Base-by-base conservation (phyloP, 2,797 vertebrate species). In the Protosalanx chinensis region DNA sequence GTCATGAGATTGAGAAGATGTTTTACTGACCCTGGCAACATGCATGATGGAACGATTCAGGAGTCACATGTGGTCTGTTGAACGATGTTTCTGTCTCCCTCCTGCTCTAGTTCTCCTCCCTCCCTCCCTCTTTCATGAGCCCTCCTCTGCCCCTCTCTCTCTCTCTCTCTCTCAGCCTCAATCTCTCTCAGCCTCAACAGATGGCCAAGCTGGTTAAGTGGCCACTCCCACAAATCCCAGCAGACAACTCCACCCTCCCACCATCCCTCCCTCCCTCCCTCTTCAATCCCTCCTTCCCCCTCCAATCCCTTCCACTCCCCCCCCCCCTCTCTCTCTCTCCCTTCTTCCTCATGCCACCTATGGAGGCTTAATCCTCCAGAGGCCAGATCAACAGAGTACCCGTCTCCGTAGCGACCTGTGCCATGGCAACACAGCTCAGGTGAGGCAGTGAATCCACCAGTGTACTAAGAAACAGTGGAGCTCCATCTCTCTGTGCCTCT, bases 231-330 rank as follows among this genome's bases (percentile, higher is more conserved):
- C 67, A 63, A 82, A 81, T 74, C 56, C 33, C 18, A 82, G 85
- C 88, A 90, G 89, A 90, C 88, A 89, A 83, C 86, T 83, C 81
- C 85, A 76, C 79, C 70, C 73, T 73, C 72, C 62, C 32, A 64
- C 68, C 53, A 68, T 72, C n/a, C n/a, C n/a, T n/a, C n/a, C n/a
- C n/a, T n/a, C 71, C 67, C 66, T 58, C 68, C 77, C 3, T 33
- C 41, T 12, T 18, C 18, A 37, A 37, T 57, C 63, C 6, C 71
- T 32, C 58, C 18, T 53, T 58, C 63, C 16, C n/a, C 49, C 46
- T 6, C 70, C 85, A 80, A 84, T 58, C 32, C 73, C 23, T 10
- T 67, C 75, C 64, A 18, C 67, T 67, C 73, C 65, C 63, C n/a
- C 69, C 72, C 60, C 32, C 71, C 77, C 63, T 1, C 64, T 23